These are phyloP conservation scores for Xestia rhomboidea DNA, from an alignment of 2,888 invertebrate genomes.

Conservation along the genomic window DNA sequence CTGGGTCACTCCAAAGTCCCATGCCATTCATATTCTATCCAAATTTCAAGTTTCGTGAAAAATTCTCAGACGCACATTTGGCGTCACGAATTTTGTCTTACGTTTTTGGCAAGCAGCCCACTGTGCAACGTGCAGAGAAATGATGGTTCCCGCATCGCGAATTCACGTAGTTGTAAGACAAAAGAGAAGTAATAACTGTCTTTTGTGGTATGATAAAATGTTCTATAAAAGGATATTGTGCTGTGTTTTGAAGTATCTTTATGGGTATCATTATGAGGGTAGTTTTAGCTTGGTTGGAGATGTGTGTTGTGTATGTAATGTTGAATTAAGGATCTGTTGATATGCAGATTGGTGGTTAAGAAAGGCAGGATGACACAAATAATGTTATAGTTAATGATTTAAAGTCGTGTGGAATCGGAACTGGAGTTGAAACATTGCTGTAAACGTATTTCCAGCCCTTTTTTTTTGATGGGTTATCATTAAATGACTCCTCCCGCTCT, in stretches of 20 bases:
- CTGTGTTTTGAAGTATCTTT: conserved; percentile 55
- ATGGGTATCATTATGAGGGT: conserved; percentile 42
- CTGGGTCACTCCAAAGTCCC: conserved; percentile 8
- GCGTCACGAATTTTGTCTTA: conserved; percentile 54
- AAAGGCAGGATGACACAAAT: too few relatives aligned
- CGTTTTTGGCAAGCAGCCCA: conserved; percentile 67
- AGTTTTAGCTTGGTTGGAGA: conserved; percentile 21
- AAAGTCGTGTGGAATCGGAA: too few relatives aligned
- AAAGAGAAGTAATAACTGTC: conserved; percentile 61
- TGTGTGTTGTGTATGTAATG: background rate
- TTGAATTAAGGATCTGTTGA: background rate
- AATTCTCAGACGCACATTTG: conserved; percentile 55
- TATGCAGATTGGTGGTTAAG: too few relatives aligned
- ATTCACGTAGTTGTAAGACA: conserved; percentile 56
- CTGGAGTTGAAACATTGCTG: too few relatives aligned
- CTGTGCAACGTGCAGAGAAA: conserved; percentile 62
- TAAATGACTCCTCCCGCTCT: too few relatives aligned
- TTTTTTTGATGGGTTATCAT: too few relatives aligned
- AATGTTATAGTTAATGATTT: too few relatives aligned
- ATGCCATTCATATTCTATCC: conserved; percentile 36
- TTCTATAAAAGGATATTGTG: conserved; percentile 39
- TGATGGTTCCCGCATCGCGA: conserved; percentile 46
- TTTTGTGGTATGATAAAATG: conserved; percentile 52
- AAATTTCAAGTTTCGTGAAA: conserved; percentile 45
- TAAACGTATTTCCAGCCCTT: too few relatives aligned